Evolutionary conservation across 2,113 vertebrate species (phyloP).

Genomic region (Lepus americanus): DNA sequence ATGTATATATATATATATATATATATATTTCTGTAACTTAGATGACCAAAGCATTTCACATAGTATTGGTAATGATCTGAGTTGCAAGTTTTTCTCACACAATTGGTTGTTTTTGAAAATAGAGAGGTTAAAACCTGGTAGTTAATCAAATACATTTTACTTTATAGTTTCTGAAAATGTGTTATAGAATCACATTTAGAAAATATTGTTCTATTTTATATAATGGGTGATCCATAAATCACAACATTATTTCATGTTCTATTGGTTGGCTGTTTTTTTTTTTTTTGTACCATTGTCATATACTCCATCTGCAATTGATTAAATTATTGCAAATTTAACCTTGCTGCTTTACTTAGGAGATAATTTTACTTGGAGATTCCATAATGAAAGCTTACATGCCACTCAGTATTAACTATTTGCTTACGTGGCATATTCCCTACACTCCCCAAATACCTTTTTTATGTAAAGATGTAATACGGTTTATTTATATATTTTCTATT

Average conservation of each 20-base stretch:
- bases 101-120: not conserved
- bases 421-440: not conserved
- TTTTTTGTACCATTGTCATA: not conserved
- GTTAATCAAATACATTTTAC: slow-evolving; percentile 21
- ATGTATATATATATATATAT: too few relatives aligned
- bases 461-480: not conserved
- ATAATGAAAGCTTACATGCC: not conserved
- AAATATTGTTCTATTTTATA: slow-evolving; percentile 20
- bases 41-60: slow-evolving; percentile 12
- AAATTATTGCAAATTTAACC: slow-evolving; percentile 30
- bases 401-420: not conserved
- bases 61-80: slow-evolving; percentile 31
- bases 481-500: slow-evolving; percentile 37
- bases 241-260: slow-evolving; percentile 39
- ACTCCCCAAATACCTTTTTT: not conserved
- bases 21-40: slow-evolving; percentile 13
- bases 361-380: slow-evolving; percentile 4
- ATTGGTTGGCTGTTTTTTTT: not conserved
- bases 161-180: slow-evolving; percentile 54
- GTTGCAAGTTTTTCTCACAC: slow-evolving; percentile 26
- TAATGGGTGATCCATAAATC: not conserved
- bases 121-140: slow-evolving; percentile 23
- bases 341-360: slow-evolving; percentile 9
- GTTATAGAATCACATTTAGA: slow-evolving; percentile 1
- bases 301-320: not conserved